Base-by-base conservation (phyloP, 2,113 vertebrate genomes). In the Oncorhynchus mykiss region DNA sequence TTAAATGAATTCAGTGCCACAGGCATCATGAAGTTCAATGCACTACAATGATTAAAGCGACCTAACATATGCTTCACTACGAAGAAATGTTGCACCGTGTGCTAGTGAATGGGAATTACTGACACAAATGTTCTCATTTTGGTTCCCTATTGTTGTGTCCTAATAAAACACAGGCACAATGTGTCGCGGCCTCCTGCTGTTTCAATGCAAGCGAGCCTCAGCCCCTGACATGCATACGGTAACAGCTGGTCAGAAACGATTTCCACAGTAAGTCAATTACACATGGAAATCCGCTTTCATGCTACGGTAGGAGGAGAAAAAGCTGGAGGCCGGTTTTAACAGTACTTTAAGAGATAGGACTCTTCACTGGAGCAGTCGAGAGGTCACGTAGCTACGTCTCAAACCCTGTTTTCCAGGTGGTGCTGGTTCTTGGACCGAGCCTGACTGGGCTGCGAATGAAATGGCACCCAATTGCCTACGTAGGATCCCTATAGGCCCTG, bases 161-260 rank as follows among this genome's bases (percentile, higher is more conserved):
- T 83, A 85, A 85, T 86, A 78, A 80, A 74, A 86, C 82, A 84
- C 72, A 74, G 49, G 69, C 48, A 72, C 79, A 54, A 72, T 25
- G 62, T 75, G 84, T 79, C 78, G 48, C 76, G 70, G 75, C 70
- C 81, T 82, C 84, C 88, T 86, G 78, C 83, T 78, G 84, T 79
- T 86, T 72, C 51, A n/a, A 2, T 72, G 27, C 78, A 51, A 74
- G 73, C 8, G 51, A 80, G 86, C 84, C 60, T 84, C 75, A 83
- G 78, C 64, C 67, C 71, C 78, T 71, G 74, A 87, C 85, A 85
- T 87, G 83, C 80, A 83, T 69, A 80, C 77, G 80, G 45, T 75
- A 86, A 74, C 88, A 91, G 87, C 89, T 91, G 88, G 85, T 86
- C 86, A 80, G 80, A 69, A 79, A 72, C 78, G 34, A 74, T 83